A percentile compares a stretch with the other conserved stretches of the same genome.
Evolutionary conservation across 30 jellyfish, hydroid and myxozoan species (phyloP).

Genomic region (Pseudorhiza aurosa): DNA sequence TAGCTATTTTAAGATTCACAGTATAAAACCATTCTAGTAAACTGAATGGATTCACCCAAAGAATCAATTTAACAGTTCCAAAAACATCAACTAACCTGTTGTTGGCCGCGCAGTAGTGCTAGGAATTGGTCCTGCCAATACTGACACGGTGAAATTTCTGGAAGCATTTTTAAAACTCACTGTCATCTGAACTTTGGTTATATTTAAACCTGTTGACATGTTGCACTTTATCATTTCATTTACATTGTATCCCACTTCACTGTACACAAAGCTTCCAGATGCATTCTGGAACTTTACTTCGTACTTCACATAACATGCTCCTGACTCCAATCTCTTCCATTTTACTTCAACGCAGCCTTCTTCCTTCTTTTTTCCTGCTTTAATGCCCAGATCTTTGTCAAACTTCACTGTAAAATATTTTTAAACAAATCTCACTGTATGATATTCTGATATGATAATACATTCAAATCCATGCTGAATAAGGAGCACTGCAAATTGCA

Average conservation of each 20-base stretch:
- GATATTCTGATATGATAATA: too few relatives aligned
- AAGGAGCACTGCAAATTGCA: too few relatives aligned
- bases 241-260: background rate
- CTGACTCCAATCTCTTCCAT: conserved; percentile 26
- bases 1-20: too few relatives aligned
- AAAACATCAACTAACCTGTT: too few relatives aligned
- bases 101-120: too few relatives aligned
- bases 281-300: conserved; percentile 13
- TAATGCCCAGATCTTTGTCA: background rate
- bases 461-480: too few relatives aligned
- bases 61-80: too few relatives aligned
- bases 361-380: background rate
- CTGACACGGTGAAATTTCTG: background rate
- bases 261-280: background rate
- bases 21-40: too few relatives aligned
- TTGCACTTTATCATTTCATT: background rate
- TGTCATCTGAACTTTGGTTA: background rate
- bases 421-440: too few relatives aligned
- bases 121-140: too few relatives aligned
- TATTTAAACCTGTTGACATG: background rate
- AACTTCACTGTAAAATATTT: conserved; percentile 11
- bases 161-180: conserved; percentile 21
- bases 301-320: conserved; percentile 23
- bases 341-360: conserved; percentile 5
- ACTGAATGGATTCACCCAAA: too few relatives aligned